Base-by-base conservation (phyloP, 2,888 invertebrate genomes). In the Plebejus anna region DNA sequence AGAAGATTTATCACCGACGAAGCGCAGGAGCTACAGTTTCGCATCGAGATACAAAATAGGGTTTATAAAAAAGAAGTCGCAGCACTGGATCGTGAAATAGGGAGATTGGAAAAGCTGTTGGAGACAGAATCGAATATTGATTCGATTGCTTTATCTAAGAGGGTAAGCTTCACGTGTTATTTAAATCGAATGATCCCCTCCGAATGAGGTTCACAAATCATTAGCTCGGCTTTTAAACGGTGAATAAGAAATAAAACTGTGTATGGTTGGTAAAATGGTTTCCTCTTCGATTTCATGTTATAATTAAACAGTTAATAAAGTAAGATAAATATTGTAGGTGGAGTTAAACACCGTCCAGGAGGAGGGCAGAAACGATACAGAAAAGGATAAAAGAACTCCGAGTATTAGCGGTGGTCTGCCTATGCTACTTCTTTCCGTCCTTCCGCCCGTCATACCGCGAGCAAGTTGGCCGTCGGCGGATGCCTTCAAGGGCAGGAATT, bases 11-110 rank as follows among this genome's bases (percentile, higher is more conserved):
- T 97, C 28, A 96, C 96, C 28, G 97, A 98, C 83, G 98, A 98
- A 84, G 95, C 95, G 75, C 95, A 96, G 81, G 98, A 98, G 84
- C 89, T 97, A 22, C 96, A 97, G 84, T 97, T 97, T 87, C 94
- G 98, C 78, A 97, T 98, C 73, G 98, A 98, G 88, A 97, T 98
- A 76, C 98, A 98, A 89, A 98, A 98, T 89, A 96, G 96, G 81
- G 98, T 98, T 5, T 98, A 98, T 86, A 96, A 96, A 84, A 95
- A 96, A 80, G 97, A 98, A 87, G 95, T 98, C 80, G 96, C 96
- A 9, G 96, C 96, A 22, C 87, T 97, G 75, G 97, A 98, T 86
- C 95, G 95, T 75, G 97, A 98, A 89, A 96, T 97, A 75, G 95
- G 95, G 9, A 95, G 96, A 77, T 88, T 98, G 81, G 97, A 97